These are phyloP conservation scores for Cyrtorhinus lividipennis DNA, from an alignment of 1,140 invertebrate genomes.

Conservation along the genomic window DNA sequence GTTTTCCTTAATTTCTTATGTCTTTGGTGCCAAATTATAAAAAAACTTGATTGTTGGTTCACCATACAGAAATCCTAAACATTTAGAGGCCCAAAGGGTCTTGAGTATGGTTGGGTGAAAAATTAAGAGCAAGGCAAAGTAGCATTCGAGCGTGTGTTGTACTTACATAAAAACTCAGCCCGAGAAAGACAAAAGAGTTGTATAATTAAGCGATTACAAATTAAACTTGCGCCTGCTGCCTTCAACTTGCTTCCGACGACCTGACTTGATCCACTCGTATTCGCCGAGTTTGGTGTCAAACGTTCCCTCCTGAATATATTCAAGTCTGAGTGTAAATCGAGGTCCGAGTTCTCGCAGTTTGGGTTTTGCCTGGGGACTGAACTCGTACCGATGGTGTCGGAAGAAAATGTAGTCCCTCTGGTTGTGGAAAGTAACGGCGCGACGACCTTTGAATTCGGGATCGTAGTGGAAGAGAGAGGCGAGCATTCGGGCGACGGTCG, in stretches of 20 bases:
- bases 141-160: too few relatives aligned
- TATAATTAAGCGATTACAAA: too few relatives aligned
- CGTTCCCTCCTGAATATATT: constrained; percentile 87
- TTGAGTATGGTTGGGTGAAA: too few relatives aligned
- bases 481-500: constrained; percentile 80
- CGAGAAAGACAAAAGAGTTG: too few relatives aligned
- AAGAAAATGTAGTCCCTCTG: constrained; percentile 99
- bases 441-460: constrained; percentile 81
- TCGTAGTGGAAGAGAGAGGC: constrained; percentile 94
- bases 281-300: constrained; percentile 95
- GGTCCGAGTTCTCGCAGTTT: constrained; percentile 85
- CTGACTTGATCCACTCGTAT: constrained; percentile 93
- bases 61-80: too few relatives aligned
- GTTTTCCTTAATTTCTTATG: too few relatives aligned
- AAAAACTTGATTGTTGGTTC: too few relatives aligned
- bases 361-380: constrained; percentile 49
- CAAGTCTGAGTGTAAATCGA: constrained; percentile 82
- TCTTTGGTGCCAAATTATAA: too few relatives aligned
- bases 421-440: constrained; percentile 95
- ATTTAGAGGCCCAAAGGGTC: too few relatives aligned
- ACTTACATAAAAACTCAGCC: too few relatives aligned
- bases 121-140: too few relatives aligned
- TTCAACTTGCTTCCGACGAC: constrained; percentile 78
- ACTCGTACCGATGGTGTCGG: constrained; percentile 70
- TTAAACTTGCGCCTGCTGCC: constrained; percentile 79